Evolutionary conservation across 2,888 invertebrate species (phyloP), one percentile per base, ranked within the genome.

Genomic region (Drosophila paranaensis): DNA sequence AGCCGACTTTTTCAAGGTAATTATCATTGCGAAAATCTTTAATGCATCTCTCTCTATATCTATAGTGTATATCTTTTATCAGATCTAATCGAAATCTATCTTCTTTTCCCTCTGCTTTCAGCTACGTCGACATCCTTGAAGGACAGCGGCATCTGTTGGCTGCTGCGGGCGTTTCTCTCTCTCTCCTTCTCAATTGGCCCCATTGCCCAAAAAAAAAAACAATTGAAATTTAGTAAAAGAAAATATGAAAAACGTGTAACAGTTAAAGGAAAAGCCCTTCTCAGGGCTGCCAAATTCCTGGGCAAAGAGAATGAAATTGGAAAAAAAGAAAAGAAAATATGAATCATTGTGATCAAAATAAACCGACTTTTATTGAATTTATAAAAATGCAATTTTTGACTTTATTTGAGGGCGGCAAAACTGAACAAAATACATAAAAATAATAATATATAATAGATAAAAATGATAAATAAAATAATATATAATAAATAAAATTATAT

Each of bases 251-350:
- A 48, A 43, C 6, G 30, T 33, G 30, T 33, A 61, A 76, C 64
- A 58, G 16, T 71, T 64, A 70, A 76, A 66, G 68, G 62, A 53
- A 72, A 58, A 92, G 92, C 90, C 92, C 92, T 91, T 92, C 57
- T 91, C 71, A 91, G 92, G 92, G 92, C 92, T 92, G 85, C 91
- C 92, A 92, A 81, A 77, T 63, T 66, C 69, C 79, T 76, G 74
- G 67, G 77, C 71, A 89, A 85, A 91, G 91, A 91, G 91, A 86
- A 89, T 80, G 78, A 69, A 82, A 79, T 74, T 89, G 76, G 67
- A 74, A 74, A 75, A 74, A 20, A 20, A 20, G 2, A 48, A 48
- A 88, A 68, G 16, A 42, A 42, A 43, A 6, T 33, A 73, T 62
- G 65, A 88, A 84, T 88, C 77, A 89, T 88, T 84, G 83, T 83